Conservation (phyloP, 23 tunicate genomes). For the Ciona savignyi region DNA sequence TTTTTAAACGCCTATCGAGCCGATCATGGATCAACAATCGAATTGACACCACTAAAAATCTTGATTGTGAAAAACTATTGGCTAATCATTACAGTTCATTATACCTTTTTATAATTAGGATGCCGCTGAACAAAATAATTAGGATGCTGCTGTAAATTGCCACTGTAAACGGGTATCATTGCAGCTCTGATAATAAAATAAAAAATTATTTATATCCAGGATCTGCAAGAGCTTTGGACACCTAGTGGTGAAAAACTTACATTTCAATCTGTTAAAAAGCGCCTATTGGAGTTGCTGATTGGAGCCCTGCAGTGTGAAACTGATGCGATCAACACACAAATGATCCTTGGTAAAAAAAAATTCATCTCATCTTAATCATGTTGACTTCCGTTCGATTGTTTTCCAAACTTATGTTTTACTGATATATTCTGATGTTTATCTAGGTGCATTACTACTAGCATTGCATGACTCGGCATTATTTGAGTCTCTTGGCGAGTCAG, state of each 20-base stretch:
- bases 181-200: not conserved
- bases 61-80: too few species aligned
- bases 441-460: constrained; percentile 74
- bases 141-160: too few species aligned
- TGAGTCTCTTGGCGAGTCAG: constrained; percentile 28
- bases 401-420: not conserved
- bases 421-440: not conserved
- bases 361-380: not conserved
- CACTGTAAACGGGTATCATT: too few species aligned
- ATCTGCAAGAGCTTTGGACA: constrained; percentile 30
- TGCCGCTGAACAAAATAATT: too few species aligned
- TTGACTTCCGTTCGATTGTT: not conserved
- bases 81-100: too few species aligned
- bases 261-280: constrained; percentile 55
- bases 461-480: constrained; percentile 86
- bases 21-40: too few species aligned
- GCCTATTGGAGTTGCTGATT: constrained; percentile 61
- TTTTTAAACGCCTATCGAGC: too few species aligned
- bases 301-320: constrained; percentile 84
- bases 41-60: too few species aligned
- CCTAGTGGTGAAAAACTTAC: constrained; percentile 9
- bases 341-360: constrained; percentile 61
- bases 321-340: constrained; percentile 83
- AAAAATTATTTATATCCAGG: constrained; percentile 6
- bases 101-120: too few species aligned